Percentiles rank a stretch among this genome's conserved stretches.
phyloP scores from a whole-genome alignment of 2,888 invertebrate genomes.

The Sinopyrophorus schimmeli region DNA sequence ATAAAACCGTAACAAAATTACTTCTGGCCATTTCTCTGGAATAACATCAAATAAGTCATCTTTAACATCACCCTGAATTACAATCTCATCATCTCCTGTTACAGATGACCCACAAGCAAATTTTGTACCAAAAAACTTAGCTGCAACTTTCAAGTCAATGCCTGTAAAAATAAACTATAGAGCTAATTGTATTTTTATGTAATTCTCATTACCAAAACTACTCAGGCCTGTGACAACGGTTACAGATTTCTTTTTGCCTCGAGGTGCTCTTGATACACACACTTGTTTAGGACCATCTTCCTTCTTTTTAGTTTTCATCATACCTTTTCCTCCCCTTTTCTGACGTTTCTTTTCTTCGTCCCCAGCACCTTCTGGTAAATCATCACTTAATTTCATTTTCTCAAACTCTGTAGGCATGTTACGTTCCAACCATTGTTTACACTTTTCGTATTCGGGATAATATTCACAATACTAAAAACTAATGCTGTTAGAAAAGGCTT shows the following conservation, averaged over 20 bases:
- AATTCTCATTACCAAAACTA: slow-evolving; percentile 74
- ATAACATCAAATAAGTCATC: slow-evolving; percentile 98
- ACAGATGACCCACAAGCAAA: slow-evolving; percentile 99
- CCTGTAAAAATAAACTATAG: slow-evolving; percentile 61
- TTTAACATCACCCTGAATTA: slow-evolving; percentile 98
- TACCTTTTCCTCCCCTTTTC: slow-evolving; percentile 95
- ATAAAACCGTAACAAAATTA: slow-evolving; percentile 45
- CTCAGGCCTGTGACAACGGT: slow-evolving; percentile 95
- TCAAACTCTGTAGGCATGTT: slow-evolving; percentile 93
- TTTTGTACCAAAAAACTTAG: slow-evolving; percentile 95
- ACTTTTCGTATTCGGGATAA: slow-evolving; percentile 96
- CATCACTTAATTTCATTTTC: slow-evolving; percentile 75
- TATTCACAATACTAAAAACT: slow-evolving; percentile 89
- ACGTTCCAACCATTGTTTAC: slow-evolving; percentile 94
- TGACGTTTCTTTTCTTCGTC: slow-evolving; percentile 93
- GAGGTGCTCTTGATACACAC: slow-evolving; percentile 83
- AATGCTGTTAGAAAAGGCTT: too few species aligned
- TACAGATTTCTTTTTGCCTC: slow-evolving; percentile 98
- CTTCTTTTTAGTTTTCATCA: slow-evolving; percentile 93
- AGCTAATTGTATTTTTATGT: neutral
- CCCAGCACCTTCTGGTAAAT: slow-evolving; percentile 69
- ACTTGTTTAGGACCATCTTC: slow-evolving; percentile 87
- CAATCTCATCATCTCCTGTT: slow-evolving; percentile 98
- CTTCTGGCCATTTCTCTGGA: slow-evolving; percentile 98
- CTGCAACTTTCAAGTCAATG: slow-evolving; percentile 96